phyloP scores from a whole-genome alignment of 2,113 vertebrate genomes.

The Platysteira castanea region DNA sequence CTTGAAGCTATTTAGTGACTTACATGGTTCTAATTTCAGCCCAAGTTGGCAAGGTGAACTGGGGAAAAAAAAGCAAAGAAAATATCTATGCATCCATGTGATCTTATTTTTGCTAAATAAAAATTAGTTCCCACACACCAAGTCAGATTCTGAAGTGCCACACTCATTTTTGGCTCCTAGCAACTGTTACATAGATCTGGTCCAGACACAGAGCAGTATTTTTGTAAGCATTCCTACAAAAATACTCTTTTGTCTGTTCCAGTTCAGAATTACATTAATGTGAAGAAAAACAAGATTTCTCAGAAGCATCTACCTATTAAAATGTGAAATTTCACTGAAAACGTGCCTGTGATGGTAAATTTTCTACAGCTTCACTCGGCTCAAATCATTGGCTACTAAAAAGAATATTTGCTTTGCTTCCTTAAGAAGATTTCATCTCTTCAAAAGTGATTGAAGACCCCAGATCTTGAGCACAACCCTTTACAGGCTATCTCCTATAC shows the following conservation, averaged over 20 bases:
- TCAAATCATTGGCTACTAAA: neutral
- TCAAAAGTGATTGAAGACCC: neutral
- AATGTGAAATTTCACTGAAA: neutral
- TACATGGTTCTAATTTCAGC: constrained; percentile 20
- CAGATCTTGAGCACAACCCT: neutral
- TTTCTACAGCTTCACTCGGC: neutral
- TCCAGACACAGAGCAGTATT: constrained; percentile 29
- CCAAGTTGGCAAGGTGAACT: neutral
- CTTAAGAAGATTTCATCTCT: neutral
- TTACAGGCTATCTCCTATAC: neutral
- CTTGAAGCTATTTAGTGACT: neutral
- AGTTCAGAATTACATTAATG: neutral
- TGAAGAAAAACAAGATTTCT: neutral
- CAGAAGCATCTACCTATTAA: neutral
- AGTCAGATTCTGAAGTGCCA: constrained; percentile 17
- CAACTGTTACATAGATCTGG: constrained; percentile 26
- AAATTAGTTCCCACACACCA: constrained; percentile 38
- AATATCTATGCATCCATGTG: neutral
- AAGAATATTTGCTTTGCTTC: neutral
- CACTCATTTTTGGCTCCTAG: constrained; percentile 35
- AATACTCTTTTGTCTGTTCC: neutral
- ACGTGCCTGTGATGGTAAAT: neutral
- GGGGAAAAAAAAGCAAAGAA: neutral
- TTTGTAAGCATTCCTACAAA: neutral
- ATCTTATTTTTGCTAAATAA: constrained; percentile 35